Percentiles rank a stretch among this genome's conserved stretches.
These are phyloP conservation scores for Drosophila ficusphila DNA, from an alignment of 1,140 invertebrate species.

Conservation along the genomic window DNA sequence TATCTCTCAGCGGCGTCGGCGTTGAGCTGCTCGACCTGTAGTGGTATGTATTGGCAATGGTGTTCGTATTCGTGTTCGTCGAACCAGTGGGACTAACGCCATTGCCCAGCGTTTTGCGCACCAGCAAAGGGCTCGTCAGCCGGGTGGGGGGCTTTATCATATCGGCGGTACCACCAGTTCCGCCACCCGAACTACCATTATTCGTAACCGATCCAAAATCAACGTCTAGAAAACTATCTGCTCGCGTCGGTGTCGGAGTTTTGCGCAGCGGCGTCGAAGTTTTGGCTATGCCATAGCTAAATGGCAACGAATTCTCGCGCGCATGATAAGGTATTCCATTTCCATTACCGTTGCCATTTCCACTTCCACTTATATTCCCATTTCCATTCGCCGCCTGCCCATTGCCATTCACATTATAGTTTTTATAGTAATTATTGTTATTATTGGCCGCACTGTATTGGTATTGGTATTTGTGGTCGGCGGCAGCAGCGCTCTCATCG, in stretches of 20 bases:
- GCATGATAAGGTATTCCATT: conserved; percentile 90
- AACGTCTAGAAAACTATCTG: conserved; percentile 69
- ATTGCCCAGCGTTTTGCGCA: conserved; percentile 79
- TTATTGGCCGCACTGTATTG: conserved; percentile 59
- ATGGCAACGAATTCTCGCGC: conserved; percentile 90
- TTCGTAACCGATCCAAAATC: conserved; percentile 31
- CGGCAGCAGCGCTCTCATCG: conserved; percentile 65
- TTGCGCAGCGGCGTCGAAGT: conserved; percentile 73
- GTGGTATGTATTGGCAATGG: conserved; percentile 81
- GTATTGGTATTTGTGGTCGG: conserved; percentile 68
- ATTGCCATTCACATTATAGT: conserved; percentile 62
- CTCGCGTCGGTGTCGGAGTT: conserved; percentile 68
- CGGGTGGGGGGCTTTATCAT: conserved; percentile 83
- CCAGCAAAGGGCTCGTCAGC: conserved; percentile 83
- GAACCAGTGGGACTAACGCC: conserved; percentile 27
- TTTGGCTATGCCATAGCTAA: conserved; percentile 88
- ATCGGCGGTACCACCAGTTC: conserved; percentile 29
- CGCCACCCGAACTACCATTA: conserved; percentile 15
- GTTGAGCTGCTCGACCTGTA: conserved; percentile 59
- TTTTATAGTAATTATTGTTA: conserved; percentile 76
- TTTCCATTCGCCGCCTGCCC: conserved; percentile 42
- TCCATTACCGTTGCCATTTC: conserved; percentile 49
- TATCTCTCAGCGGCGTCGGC: conserved; percentile 58
- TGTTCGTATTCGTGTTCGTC: conserved; percentile 64
- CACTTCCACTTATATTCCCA: conserved; percentile 51